Percentiles rank a stretch among this genome's conserved stretches.
Evolutionary conservation across 1,140 invertebrate genomes (phyloP).

Genomic region (Psilanteris sp.): DNA sequence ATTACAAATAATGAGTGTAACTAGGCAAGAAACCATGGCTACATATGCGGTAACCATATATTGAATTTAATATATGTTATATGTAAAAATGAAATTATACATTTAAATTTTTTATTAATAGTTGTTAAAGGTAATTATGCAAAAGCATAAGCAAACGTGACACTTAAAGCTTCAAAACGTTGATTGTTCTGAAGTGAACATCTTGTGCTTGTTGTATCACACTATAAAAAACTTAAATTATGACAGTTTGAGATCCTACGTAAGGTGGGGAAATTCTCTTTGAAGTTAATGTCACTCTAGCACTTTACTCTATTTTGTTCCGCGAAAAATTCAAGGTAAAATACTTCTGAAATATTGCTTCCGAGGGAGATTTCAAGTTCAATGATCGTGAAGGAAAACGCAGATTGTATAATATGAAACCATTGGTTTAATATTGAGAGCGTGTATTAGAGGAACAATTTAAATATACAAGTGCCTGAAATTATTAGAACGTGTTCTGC

Average conservation of each 20-base stretch:
- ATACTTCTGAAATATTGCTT: conserved; percentile 1
- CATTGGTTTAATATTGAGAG: not conserved
- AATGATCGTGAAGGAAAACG: not conserved
- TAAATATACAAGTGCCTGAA: no score
- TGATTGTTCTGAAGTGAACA: conserved; percentile 54
- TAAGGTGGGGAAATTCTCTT: conserved; percentile 38
- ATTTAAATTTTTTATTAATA: no score
- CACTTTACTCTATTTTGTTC: not conserved
- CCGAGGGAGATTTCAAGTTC: not conserved
- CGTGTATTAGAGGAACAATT: no score
- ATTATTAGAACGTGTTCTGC: no score
- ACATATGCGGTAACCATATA: no score
- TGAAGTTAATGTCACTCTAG: conserved; percentile 65
- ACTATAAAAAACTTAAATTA: conserved; percentile 65
- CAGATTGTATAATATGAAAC: not conserved
- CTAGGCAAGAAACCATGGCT: no score
- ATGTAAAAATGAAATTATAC: no score
- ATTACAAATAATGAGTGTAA: no score
- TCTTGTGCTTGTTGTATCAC: conserved; percentile 46
- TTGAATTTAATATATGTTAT: no score
- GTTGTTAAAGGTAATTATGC: not conserved
- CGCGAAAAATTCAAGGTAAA: not conserved
- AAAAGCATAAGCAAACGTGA: no score
- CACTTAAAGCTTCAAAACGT: conserved; percentile 9
- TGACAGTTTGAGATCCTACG: conserved; percentile 69